Evolutionary conservation across 2,113 vertebrate species (phyloP).

Genomic region (Corythornis cristatus): DNA sequence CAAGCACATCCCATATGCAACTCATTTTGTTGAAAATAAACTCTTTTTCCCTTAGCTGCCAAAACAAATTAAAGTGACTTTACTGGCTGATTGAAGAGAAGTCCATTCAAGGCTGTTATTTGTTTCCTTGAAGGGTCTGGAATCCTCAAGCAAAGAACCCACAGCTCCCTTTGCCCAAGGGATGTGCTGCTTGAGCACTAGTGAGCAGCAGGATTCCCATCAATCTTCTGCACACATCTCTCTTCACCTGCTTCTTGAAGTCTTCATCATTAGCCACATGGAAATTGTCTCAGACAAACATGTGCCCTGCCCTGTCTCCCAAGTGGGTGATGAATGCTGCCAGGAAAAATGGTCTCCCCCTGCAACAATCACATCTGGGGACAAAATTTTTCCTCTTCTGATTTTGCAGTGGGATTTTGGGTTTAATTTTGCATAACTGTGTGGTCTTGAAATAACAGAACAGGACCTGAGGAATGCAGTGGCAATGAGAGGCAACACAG

Average conservation of each 20-base stretch:
- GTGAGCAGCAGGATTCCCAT: neutral
- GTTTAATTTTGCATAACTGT: neutral
- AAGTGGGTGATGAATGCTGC: neutral
- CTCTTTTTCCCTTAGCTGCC: slow-evolving; percentile 19
- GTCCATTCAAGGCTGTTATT: neutral
- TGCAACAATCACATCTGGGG: neutral
- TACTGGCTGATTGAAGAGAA: neutral
- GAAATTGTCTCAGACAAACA: neutral
- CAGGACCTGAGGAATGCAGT: neutral
- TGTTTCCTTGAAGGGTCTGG: neutral
- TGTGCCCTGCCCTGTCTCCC: neutral
- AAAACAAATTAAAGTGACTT: slow-evolving; percentile 13
- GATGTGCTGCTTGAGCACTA: neutral
- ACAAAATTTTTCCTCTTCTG: neutral
- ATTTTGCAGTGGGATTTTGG: neutral
- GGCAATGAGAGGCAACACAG: neutral
- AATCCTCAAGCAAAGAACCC: neutral
- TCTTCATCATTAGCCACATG: neutral
- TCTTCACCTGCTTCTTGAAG: neutral
- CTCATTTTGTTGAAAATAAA: slow-evolving; percentile 9
- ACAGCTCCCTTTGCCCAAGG: neutral
- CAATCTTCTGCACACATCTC: neutral
- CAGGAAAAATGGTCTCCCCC: neutral
- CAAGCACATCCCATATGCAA: neutral
- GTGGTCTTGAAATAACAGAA: neutral